Base-by-base conservation (phyloP, 2,797 vertebrate genomes). In the Sebastes variabilis region DNA sequence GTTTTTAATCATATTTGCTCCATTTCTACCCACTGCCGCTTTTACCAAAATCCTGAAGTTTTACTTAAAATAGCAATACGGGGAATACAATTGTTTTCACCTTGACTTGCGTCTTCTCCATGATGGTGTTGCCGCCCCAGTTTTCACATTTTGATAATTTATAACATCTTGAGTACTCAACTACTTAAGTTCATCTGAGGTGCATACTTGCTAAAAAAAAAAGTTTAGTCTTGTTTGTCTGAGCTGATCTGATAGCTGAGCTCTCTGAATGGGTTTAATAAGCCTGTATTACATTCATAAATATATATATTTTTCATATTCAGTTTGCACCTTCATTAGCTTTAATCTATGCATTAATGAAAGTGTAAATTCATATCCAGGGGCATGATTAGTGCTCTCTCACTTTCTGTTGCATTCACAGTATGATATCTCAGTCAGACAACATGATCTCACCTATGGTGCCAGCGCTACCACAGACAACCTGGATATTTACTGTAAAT, bases 401-500 rank as follows among this genome's bases (percentile, higher is more conserved):
- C 2, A 25, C 2, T 24, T 59, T 24, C 61, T 52, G 32, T 46
- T 70, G 54, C 42, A 61, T 78, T 72, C 22, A 34, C 14, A 30
- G 36, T 62, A 6, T 49, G 25, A 38, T 69, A 32, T 59, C 66
- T 73, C 59, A 79, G 59, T 72, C 32, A 66, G 32, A 60, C 11
- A 49, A 46, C 29, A 34, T 27, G 2, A 30, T 79, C 67, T 81
- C 68, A 32, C 29, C 62, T 58, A 27, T 74, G 49, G 22, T 24
- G 55, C 65, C 60, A 66, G 27, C 58, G 55, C 73, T 22, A 24
- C 59, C 30, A 2, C 68, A 83, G 64, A 83, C 58, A 77, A 71
- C 16, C 78, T 73, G 79, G 58, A 65, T 72, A 27, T 80, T 82
- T 69, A 81, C 84, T 65, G 66, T 66, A 82, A 87, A 83, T 82